Conservation (phyloP, 2,797 vertebrate genomes). For the Champsocephalus gunnari region DNA sequence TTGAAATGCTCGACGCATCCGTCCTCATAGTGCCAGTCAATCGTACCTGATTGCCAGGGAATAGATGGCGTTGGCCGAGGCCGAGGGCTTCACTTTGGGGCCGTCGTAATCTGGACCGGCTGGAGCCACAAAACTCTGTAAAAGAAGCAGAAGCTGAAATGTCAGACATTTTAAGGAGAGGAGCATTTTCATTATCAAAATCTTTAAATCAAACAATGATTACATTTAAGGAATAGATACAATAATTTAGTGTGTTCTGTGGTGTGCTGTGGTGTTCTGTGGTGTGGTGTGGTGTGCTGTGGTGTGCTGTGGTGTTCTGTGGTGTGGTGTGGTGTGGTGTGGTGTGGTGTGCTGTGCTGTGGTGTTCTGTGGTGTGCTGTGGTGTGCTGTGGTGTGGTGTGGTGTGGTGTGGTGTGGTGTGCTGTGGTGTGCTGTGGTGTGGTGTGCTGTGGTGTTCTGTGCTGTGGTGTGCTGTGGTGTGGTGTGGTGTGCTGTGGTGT, state of each 20-base stretch:
- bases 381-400: too few relatives aligned
- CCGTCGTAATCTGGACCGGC: slow-evolving; percentile 88
- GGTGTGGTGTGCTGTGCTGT: too few relatives aligned
- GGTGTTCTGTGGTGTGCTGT: too few relatives aligned
- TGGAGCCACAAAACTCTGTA: slow-evolving; percentile 85
- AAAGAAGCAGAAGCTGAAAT: slow-evolving; percentile 50
- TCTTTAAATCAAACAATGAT: background rate
- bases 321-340: too few relatives aligned
- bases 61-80: slow-evolving; percentile 95
- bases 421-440: too few relatives aligned
- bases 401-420: too few relatives aligned
- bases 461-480: too few relatives aligned
- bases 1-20: background rate
- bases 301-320: too few relatives aligned
- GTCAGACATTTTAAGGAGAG: slow-evolving; percentile 4
- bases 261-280: too few relatives aligned
- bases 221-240: background rate
- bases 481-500: too few relatives aligned
- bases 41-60: slow-evolving; percentile 90
- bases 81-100: slow-evolving; percentile 95
- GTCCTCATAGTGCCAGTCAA: background rate
- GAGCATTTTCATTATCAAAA: background rate
- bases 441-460: too few relatives aligned
- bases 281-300: too few relatives aligned
- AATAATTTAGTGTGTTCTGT: background rate